phyloP scores from a whole-genome alignment of 2,888 invertebrate species.

The Hirtodrosophila alboralis region DNA sequence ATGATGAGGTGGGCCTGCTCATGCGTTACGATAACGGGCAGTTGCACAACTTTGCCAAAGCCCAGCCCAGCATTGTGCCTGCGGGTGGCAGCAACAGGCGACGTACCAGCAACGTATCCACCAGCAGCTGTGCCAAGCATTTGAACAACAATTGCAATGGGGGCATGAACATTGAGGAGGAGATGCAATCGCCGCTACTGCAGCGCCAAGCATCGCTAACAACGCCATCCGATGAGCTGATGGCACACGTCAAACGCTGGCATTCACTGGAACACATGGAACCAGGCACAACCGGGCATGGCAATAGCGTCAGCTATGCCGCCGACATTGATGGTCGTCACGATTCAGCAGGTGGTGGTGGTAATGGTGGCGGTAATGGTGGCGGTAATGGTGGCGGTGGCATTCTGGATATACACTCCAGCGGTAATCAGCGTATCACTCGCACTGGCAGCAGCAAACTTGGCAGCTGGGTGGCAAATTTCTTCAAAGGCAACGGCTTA shows the following conservation, averaged over 20 bases:
- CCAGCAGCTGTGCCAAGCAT: constrained; percentile 75
- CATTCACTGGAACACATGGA: constrained; percentile 90
- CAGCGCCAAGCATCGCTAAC: constrained; percentile 84
- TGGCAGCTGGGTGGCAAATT: constrained; percentile 89
- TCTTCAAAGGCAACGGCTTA: constrained; percentile 90
- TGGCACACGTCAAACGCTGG: constrained; percentile 89
- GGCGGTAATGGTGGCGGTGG: constrained; percentile 28
- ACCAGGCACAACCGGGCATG: constrained; percentile 64
- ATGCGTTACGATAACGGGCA: constrained; percentile 80
- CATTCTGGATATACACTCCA: constrained; percentile 10
- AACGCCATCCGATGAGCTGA: constrained; percentile 82
- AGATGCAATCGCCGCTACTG: constrained; percentile 82
- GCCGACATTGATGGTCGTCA: constrained; percentile 75
- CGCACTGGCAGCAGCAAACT: constrained; percentile 82
- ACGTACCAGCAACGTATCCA: constrained; percentile 59
- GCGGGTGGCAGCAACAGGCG: constrained; percentile 57
- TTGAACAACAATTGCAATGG: constrained; percentile 84
- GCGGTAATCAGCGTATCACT: constrained; percentile 38
- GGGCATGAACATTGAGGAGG: constrained; percentile 82
- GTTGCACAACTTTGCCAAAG: constrained; percentile 59
- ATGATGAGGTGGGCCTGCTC: constrained; percentile 77
- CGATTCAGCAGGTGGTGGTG: constrained; percentile 43
- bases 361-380: too few relatives aligned
- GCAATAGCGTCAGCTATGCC: constrained; percentile 80
- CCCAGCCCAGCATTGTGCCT: constrained; percentile 71